Evolutionary conservation across 2,888 invertebrate genomes (phyloP).

Genomic region (Doris montereyensis): DNA sequence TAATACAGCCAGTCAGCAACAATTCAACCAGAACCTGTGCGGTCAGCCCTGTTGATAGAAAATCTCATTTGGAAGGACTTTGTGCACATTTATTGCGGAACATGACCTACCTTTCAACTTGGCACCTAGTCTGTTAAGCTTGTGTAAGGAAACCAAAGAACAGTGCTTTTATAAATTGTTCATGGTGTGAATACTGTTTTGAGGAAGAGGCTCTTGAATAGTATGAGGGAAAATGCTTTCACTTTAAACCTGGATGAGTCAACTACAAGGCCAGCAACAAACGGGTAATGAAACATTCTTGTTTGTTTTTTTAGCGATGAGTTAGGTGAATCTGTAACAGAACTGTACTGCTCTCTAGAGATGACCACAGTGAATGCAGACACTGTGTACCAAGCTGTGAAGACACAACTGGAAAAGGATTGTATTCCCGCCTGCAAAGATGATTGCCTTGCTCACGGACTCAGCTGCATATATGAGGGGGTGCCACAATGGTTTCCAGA

Average conservation of each 20-base stretch:
- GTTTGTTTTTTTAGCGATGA: background rate
- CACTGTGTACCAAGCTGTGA: background rate
- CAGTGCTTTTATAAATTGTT: background rate
- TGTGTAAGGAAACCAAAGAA: background rate
- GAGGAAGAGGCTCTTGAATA: too few relatives aligned
- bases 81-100: background rate
- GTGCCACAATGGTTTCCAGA: background rate
- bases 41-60: background rate
- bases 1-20: too few relatives aligned
- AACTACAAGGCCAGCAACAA: background rate
- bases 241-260: background rate
- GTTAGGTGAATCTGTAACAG: background rate
- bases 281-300: background rate
- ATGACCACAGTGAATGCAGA: background rate
- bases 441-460: background rate
- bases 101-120: background rate
- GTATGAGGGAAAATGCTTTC: background rate
- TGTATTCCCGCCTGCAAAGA: background rate
- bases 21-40: too few relatives aligned
- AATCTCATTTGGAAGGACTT: background rate
- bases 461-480: background rate
- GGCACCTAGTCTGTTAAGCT: background rate
- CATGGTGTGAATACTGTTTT: background rate
- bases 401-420: background rate
- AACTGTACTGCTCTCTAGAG: background rate